phyloP scores from a whole-genome alignment of 2,888 invertebrate genomes.

The Liodrosophila aerea region DNA sequence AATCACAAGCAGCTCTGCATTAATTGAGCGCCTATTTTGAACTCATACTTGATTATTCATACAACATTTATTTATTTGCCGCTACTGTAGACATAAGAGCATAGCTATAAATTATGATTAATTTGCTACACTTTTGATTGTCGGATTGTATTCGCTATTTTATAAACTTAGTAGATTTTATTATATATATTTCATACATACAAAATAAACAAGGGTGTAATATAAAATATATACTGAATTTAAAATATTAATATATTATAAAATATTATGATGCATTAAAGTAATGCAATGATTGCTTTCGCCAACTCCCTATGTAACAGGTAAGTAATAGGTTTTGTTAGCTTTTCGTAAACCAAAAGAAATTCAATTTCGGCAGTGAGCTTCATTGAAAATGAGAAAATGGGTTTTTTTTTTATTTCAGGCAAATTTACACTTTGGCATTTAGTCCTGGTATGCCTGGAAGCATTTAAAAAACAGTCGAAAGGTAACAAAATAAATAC shows the following conservation, averaged over 20 bases:
- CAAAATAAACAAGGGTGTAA: too few species aligned
- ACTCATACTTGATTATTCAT: too few species aligned
- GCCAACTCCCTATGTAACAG: background rate
- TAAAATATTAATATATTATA: too few species aligned
- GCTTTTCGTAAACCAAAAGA: conserved; percentile 14
- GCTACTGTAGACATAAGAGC: background rate
- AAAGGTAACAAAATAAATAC: conserved; percentile 36
- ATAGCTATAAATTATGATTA: background rate
- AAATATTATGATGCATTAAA: too few species aligned
- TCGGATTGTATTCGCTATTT: background rate
- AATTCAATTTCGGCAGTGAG: conserved; percentile 32
- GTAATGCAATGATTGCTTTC: too few species aligned
- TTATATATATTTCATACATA: too few species aligned
- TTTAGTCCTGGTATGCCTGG: conserved; percentile 51
- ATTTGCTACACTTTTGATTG: background rate
- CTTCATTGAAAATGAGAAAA: conserved; percentile 16
- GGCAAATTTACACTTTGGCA: conserved; percentile 54
- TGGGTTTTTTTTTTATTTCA: background rate
- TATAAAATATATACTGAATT: too few species aligned
- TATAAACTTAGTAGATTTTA: background rate
- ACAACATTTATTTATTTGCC: background rate
- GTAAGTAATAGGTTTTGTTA: conserved; percentile 11
- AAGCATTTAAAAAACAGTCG: conserved; percentile 53
- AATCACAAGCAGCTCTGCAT: conserved; percentile 38
- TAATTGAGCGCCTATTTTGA: conserved; percentile 41